A percentile compares a stretch with the other conserved stretches of the same genome.
These are phyloP conservation scores for Drosophila trapezifrons DNA, from an alignment of 1,140 invertebrate genomes.

Conservation along the genomic window DNA sequence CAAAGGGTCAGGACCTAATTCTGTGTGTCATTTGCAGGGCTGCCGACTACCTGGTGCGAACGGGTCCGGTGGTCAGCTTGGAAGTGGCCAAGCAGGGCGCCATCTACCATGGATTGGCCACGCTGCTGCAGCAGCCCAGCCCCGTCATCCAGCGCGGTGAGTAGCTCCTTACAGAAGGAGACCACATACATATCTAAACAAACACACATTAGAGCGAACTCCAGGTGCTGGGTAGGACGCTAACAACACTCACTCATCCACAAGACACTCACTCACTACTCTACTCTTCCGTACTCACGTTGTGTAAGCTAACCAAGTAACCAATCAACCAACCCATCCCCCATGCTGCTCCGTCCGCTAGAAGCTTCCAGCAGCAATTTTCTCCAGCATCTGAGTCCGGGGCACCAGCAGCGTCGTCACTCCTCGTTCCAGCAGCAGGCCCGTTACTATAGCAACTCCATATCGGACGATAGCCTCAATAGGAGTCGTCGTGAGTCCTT, in stretches of 20 bases:
- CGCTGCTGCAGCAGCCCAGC: constrained; percentile 95
- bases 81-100: constrained; percentile 98
- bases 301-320: constrained; percentile 73
- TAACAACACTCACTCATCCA: constrained; percentile 49
- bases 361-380: constrained; percentile 50
- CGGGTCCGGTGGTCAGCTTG: constrained; percentile 95
- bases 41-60: constrained; percentile 97
- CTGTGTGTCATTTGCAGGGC: constrained; percentile 86
- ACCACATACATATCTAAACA: constrained; percentile 38
- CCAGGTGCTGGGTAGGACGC: constrained; percentile 66
- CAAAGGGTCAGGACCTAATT: not conserved
- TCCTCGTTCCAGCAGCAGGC: constrained; percentile 70
- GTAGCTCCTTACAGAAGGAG: constrained; percentile 47
- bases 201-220: constrained; percentile 47
- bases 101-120: constrained; percentile 97
- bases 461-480: constrained; percentile 80
- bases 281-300: constrained; percentile 19
- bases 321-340: constrained; percentile 31
- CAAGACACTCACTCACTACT: constrained; percentile 29
- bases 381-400: constrained; percentile 47
- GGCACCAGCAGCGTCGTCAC: constrained; percentile 69
- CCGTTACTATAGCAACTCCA: constrained; percentile 69
- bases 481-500: constrained; percentile 79
- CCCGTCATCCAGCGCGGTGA: constrained; percentile 92
- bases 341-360: constrained; percentile 49